Percentiles rank a stretch among this genome's conserved stretches.
Evolutionary conservation across 30 jellyfish, hydroid and myxozoan genomes (phyloP).

Genomic region (Catostylus mosaicus): DNA sequence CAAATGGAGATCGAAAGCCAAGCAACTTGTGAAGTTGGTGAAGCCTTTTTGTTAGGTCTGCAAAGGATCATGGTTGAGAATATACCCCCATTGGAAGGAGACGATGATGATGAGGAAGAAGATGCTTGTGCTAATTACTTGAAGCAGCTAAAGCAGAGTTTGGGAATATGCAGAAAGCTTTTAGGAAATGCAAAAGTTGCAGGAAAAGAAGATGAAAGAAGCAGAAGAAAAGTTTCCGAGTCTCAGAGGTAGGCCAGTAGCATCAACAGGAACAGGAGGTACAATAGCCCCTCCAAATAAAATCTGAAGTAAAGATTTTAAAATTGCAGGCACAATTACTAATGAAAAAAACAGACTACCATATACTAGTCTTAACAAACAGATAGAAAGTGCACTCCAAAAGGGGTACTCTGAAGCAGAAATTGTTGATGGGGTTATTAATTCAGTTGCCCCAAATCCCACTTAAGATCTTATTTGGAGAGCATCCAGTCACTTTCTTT

Average conservation of each 20-base stretch:
- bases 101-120: slow-evolving; percentile 21
- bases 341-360: slow-evolving; percentile 28
- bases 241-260: slow-evolving; percentile 23
- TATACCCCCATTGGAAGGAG: slow-evolving; percentile 31
- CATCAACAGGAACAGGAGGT: slow-evolving; percentile 42
- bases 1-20: slow-evolving; percentile 39
- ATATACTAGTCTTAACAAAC: slow-evolving; percentile 34
- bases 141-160: slow-evolving; percentile 40
- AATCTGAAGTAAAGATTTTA: slow-evolving; percentile 28
- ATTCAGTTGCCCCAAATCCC: slow-evolving; percentile 53
- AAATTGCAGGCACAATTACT: slow-evolving; percentile 37
- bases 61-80: slow-evolving; percentile 17
- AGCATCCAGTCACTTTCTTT: slow-evolving; percentile 14
- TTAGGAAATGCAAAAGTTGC: slow-evolving; percentile 19
- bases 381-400: slow-evolving; percentile 41
- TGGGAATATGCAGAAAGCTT: slow-evolving; percentile 22
- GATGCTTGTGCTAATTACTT: slow-evolving; percentile 29
- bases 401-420: slow-evolving; percentile 56
- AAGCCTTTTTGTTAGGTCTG: slow-evolving; percentile 36
- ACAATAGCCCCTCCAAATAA: slow-evolving; percentile 29
- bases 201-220: slow-evolving; percentile 49
- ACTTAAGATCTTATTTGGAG: slow-evolving; percentile 52
- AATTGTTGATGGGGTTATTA: slow-evolving; percentile 53
- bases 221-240: slow-evolving; percentile 36
- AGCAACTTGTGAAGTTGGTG: slow-evolving; percentile 52